Evolutionary conservation across 2,888 invertebrate species (phyloP).

Genomic region (Drosophila sordidapex): DNA sequence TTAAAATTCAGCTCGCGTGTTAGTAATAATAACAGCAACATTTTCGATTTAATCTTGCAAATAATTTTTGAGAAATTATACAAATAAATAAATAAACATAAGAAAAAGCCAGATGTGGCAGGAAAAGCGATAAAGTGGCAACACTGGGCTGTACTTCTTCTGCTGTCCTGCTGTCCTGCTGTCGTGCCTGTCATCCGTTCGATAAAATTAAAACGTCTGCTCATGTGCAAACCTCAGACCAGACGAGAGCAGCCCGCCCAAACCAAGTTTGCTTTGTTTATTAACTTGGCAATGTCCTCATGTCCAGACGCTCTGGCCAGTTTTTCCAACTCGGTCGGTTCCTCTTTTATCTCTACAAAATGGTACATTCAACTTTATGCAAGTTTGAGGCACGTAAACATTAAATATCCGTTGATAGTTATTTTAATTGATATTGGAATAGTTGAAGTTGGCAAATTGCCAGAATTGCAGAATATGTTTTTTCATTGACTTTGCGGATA

Average conservation of each 20-base stretch:
- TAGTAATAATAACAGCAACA: not conserved
- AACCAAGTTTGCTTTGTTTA: constrained; percentile 72
- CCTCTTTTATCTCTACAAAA: constrained; percentile 4
- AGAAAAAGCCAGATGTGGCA: constrained; percentile 1
- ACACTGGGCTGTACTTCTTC: constrained; percentile 1
- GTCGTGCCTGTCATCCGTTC: constrained; percentile 62
- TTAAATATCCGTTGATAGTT: not conserved
- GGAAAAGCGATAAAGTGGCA: constrained; percentile 3
- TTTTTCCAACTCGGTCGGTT: constrained; percentile 40
- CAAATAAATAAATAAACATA: not conserved
- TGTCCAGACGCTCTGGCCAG: constrained; percentile 16
- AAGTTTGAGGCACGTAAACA: not conserved
- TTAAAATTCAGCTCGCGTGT: not conserved
- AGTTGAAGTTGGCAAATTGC: constrained; percentile 11
- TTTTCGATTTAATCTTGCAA: not conserved
- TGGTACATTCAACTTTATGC: constrained; percentile 30
- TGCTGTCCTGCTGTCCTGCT: constrained; percentile 12
- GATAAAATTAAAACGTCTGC: constrained; percentile 78
- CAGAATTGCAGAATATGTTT: not conserved
- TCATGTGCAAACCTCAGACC: constrained; percentile 63
- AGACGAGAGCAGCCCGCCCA: constrained; percentile 26
- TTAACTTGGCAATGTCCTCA: constrained; percentile 55
- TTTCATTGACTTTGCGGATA: not conserved
- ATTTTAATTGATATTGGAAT: not conserved
- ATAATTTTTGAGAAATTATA: not conserved